Percentiles rank a stretch among this genome's conserved stretches.
Conservation (phyloP, 2,113 vertebrate genomes). For the Bettongia penicillata region DNA sequence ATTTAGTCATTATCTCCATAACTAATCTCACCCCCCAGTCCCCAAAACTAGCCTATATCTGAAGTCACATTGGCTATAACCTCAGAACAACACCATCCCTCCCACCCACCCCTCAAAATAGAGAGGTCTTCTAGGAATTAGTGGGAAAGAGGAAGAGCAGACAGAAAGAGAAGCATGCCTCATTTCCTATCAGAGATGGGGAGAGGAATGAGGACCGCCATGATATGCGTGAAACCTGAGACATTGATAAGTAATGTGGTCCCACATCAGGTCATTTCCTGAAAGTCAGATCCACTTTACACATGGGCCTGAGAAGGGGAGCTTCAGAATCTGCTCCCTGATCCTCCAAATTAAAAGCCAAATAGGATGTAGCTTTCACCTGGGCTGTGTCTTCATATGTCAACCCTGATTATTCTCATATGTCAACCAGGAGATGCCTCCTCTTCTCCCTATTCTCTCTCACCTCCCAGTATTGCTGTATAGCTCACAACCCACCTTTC, state of each 20-base stretch:
- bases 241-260: slow-evolving; percentile 78
- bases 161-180: neutral
- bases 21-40: neutral
- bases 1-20: neutral
- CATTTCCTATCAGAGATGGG: neutral
- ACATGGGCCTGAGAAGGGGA: slow-evolving; percentile 67
- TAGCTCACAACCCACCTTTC: neutral
- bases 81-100: neutral
- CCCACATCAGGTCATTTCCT: slow-evolving; percentile 85
- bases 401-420: slow-evolving; percentile 83
- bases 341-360: slow-evolving; percentile 89
- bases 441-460: slow-evolving; percentile 56
- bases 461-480: neutral
- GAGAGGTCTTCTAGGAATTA: neutral
- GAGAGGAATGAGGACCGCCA: neutral
- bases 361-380: slow-evolving; percentile 87
- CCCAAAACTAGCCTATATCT: neutral
- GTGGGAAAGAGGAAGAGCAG: neutral
- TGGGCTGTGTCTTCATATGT: slow-evolving; percentile 83
- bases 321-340: slow-evolving; percentile 82
- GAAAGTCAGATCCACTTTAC: slow-evolving; percentile 85
- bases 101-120: neutral
- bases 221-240: slow-evolving; percentile 46
- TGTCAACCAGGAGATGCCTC: slow-evolving; percentile 47
- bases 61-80: neutral